Percentiles rank a stretch among this genome's conserved stretches.
These are phyloP conservation scores for Crocidura indochinensis DNA, from an alignment of 2,797 vertebrate species.

Conservation along the genomic window DNA sequence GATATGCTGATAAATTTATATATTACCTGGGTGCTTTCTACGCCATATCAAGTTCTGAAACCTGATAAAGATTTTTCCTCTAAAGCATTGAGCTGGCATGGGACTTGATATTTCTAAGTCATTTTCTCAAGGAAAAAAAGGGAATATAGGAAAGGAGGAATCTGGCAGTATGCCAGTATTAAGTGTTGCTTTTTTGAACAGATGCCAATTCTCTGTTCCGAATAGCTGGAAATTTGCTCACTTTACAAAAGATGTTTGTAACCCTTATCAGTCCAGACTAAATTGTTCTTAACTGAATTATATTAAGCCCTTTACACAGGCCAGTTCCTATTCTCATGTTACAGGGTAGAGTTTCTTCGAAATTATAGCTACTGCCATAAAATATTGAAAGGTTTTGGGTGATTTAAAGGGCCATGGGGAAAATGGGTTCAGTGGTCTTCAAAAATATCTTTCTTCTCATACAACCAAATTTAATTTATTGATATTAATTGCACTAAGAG, in stretches of 20 bases:
- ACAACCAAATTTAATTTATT: conserved; percentile 64
- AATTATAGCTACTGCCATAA: not conserved
- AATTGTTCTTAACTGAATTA: conserved; percentile 73
- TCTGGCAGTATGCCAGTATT: conserved; percentile 69
- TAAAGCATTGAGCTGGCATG: conserved; percentile 71
- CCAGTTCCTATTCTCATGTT: not conserved
- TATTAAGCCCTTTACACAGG: conserved; percentile 7
- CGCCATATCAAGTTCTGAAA: conserved; percentile 63
- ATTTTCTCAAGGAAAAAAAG: conserved; percentile 75
- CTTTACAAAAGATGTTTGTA: conserved; percentile 67
- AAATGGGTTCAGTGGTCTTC: conserved; percentile 54
- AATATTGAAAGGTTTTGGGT: conserved; percentile 40
- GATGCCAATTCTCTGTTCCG: conserved; percentile 77
- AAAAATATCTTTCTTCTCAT: conserved; percentile 34
- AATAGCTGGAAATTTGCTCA: conserved; percentile 74
- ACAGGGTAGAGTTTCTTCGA: not conserved
- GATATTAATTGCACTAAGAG: conserved; percentile 49
- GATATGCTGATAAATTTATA: conserved; percentile 64
- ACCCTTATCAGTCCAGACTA: conserved; percentile 44
- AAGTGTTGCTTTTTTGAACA: conserved; percentile 78
- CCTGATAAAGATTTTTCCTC: conserved; percentile 69
- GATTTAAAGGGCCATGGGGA: conserved; percentile 39
- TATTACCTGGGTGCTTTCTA: conserved; percentile 70
- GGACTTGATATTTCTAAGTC: conserved; percentile 66
- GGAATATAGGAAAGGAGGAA: conserved; percentile 60